A percentile compares a stretch with the other conserved stretches of the same genome.
phyloP scores from a whole-genome alignment of 2,113 vertebrate species.

The Eudyptes chrysolophus region DNA sequence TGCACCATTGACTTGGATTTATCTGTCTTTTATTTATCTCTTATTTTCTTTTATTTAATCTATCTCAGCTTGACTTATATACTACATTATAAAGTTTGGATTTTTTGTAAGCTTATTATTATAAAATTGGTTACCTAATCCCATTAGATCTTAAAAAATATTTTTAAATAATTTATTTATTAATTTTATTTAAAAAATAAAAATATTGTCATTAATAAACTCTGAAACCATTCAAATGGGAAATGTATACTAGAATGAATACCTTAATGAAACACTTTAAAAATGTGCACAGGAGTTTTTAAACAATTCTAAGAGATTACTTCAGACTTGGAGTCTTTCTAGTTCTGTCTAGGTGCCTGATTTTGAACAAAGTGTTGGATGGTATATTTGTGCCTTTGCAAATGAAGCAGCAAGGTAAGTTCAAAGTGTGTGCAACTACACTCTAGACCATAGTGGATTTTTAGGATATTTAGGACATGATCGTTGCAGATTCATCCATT shows the following conservation, averaged over 20 bases:
- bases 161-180: neutral
- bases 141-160: neutral
- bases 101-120: neutral
- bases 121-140: neutral
- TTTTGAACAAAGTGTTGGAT: neutral
- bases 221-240: neutral
- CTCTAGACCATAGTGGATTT: neutral
- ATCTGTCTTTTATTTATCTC: neutral
- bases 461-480: neutral
- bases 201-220: neutral
- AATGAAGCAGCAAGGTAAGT: neutral
- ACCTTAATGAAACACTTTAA: neutral
- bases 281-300: neutral
- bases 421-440: neutral
- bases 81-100: neutral
- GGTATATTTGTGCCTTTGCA: neutral
- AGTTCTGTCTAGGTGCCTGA: neutral
- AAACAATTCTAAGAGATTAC: neutral
- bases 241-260: neutral
- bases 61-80: neutral
- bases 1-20: neutral
- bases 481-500: neutral
- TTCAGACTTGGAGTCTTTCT: neutral
- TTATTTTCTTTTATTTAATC: neutral
- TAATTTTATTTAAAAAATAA: neutral